phyloP scores from a whole-genome alignment of 2,888 invertebrate genomes.

The Micoletzkya japonica region DNA sequence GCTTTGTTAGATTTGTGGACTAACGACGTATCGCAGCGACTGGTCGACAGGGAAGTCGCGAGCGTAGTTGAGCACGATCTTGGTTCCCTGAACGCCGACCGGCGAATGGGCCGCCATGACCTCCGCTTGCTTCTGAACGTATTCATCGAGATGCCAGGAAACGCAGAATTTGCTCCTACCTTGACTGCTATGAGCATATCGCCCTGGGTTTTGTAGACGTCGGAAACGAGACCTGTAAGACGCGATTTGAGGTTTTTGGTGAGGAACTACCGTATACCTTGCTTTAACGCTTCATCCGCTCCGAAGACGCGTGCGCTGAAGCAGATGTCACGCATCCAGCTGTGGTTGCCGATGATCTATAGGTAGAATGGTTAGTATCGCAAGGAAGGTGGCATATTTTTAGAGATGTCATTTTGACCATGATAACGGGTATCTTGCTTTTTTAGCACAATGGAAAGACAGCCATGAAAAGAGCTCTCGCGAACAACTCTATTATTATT shows the following conservation, averaged over 20 bases:
- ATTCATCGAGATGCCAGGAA: neutral
- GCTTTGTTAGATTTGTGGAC: conserved; percentile 65
- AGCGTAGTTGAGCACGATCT: conserved; percentile 74
- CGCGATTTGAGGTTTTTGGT: neutral
- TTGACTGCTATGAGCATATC: conserved; percentile 75
- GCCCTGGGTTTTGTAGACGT: conserved; percentile 75
- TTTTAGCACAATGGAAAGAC: too few species aligned
- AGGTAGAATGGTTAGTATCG: too few species aligned
- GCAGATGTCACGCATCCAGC: conserved; percentile 82
- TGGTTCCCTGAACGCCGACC: conserved; percentile 88
- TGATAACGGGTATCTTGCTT: too few species aligned
- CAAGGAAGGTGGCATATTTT: too few species aligned
- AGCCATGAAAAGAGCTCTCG: too few species aligned
- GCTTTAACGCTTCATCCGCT: conserved; percentile 65
- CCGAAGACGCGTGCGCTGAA: conserved; percentile 82
- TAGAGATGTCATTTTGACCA: too few species aligned
- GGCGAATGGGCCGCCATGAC: conserved; percentile 86
- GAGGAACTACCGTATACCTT: neutral
- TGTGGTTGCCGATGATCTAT: conserved; percentile 79
- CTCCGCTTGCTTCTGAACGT: conserved; percentile 74
- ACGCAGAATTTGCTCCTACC: neutral
- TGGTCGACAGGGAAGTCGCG: conserved; percentile 83
- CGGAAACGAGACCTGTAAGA: conserved; percentile 79
- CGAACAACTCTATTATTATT: too few species aligned
- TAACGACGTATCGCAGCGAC: conserved; percentile 85